Evolutionary conservation across 2,797 vertebrate species (phyloP).

Genomic region (Acropternis orthonyx): DNA sequence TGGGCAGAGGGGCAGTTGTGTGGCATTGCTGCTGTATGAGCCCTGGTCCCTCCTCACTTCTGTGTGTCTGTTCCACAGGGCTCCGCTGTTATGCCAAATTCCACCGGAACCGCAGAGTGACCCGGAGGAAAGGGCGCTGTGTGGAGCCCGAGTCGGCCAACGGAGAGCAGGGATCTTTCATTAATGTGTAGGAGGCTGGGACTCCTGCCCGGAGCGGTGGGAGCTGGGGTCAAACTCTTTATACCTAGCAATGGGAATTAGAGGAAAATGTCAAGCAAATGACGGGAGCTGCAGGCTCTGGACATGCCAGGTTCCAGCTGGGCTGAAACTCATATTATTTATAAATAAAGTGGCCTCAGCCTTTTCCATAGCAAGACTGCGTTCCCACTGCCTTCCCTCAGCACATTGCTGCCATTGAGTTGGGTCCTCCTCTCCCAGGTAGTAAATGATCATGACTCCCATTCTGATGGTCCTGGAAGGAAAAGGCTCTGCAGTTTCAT

Average conservation of each 20-base stretch:
- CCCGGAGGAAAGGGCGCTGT: constrained; percentile 90
- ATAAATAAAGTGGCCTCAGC: background rate
- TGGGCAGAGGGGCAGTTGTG: background rate
- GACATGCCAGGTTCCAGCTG: background rate
- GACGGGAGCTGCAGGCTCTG: constrained; percentile 38
- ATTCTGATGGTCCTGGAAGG: background rate
- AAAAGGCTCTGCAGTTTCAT: background rate
- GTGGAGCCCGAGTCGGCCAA: constrained; percentile 89
- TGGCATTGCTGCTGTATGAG: background rate
- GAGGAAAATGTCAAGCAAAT: background rate
- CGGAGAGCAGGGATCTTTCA: constrained; percentile 91
- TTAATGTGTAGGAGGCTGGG: constrained; percentile 81
- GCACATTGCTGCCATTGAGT: background rate
- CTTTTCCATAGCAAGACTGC: background rate
- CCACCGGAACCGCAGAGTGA: constrained; percentile 94
- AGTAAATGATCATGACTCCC: background rate
- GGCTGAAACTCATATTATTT: background rate
- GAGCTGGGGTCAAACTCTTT: background rate
- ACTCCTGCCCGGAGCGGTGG: background rate
- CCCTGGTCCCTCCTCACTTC: background rate
- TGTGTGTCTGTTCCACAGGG: constrained; percentile 69
- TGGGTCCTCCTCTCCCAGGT: background rate
- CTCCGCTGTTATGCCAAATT: constrained; percentile 96
- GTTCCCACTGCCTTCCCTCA: background rate
- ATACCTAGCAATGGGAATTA: constrained; percentile 1